Conservation (phyloP, 2,888 invertebrate genomes). For the Orchesellides sinensis region DNA sequence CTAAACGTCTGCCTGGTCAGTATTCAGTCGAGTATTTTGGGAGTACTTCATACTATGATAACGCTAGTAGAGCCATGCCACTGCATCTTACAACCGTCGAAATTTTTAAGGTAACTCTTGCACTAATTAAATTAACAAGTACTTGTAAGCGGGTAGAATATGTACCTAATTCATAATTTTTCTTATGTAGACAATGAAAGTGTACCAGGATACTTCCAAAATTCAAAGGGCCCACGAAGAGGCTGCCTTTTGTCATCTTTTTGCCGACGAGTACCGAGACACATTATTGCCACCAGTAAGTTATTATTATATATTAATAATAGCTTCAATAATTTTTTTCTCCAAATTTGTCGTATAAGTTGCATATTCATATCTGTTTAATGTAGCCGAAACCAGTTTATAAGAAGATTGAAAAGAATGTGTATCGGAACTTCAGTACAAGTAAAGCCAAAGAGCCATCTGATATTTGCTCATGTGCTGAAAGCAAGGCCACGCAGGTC, state of each 20-base stretch:
- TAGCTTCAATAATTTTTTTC: neutral
- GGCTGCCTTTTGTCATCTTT: slow-evolving; percentile 55
- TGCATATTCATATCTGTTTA: slow-evolving; percentile 1
- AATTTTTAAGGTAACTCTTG: slow-evolving; percentile 66
- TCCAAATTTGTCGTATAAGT: neutral
- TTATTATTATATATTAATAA: neutral
- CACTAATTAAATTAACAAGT: neutral
- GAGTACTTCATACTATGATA: slow-evolving; percentile 55
- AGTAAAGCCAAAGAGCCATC: slow-evolving; percentile 37
- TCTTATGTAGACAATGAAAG: slow-evolving; percentile 63
- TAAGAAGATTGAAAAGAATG: slow-evolving; percentile 70
- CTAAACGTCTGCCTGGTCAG: slow-evolving; percentile 34
- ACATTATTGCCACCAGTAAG: slow-evolving; percentile 35
- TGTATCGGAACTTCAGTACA: slow-evolving; percentile 48
- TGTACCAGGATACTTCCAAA: slow-evolving; percentile 64
- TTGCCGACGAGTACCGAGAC: slow-evolving; percentile 61
- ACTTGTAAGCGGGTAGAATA: neutral
- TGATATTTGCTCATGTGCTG: slow-evolving; percentile 58
- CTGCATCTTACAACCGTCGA: slow-evolving; percentile 62
- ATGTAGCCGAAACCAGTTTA: slow-evolving; percentile 69
- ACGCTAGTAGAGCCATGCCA: slow-evolving; percentile 48
- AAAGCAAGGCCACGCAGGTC: slow-evolving; percentile 14
- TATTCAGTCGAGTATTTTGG: slow-evolving; percentile 72
- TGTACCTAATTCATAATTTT: neutral
- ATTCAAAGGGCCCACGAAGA: slow-evolving; percentile 68